A percentile compares a stretch with the other conserved stretches of the same genome.
Conservation (phyloP, 2,797 vertebrate genomes). For the Mallotus villosus region DNA sequence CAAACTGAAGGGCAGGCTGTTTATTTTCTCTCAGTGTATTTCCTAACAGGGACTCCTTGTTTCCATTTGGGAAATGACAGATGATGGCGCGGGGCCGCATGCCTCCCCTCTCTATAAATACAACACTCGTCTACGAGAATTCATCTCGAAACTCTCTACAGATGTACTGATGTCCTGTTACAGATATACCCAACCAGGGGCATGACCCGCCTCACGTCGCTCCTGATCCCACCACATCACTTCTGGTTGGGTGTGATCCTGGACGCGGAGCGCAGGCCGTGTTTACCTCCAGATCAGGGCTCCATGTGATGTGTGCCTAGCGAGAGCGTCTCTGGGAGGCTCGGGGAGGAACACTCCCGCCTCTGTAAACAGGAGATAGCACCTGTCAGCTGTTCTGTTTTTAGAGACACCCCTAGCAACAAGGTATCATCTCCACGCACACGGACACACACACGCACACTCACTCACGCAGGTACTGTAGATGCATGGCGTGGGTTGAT, state of each 20-base stretch:
- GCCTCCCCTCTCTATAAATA: conserved; percentile 47
- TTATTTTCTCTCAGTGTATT: neutral
- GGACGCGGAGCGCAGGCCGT: no score
- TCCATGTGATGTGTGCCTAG: neutral
- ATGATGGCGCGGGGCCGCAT: conserved; percentile 27
- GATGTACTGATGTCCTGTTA: conserved; percentile 55
- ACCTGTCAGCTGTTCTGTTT: neutral
- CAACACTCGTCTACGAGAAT: conserved; percentile 44
- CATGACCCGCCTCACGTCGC: no score
- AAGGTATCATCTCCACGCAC: conserved; percentile 14
- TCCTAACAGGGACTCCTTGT: neutral
- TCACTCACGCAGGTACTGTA: neutral
- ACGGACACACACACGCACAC: neutral
- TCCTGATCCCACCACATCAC: no score
- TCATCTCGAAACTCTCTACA: conserved; percentile 40
- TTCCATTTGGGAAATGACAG: conserved; percentile 10
- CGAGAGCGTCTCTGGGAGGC: neutral
- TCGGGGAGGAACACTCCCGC: neutral
- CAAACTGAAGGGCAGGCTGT: neutral
- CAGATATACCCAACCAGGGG: conserved; percentile 52
- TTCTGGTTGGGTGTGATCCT: no score
- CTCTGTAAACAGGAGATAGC: neutral
- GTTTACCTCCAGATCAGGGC: neutral
- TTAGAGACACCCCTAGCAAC: neutral
- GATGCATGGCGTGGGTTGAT: neutral